Evolutionary conservation across 2,113 vertebrate genomes (phyloP), one percentile per base, ranked within the genome.

Genomic region (Poeciliopsis turrubarensis): DNA sequence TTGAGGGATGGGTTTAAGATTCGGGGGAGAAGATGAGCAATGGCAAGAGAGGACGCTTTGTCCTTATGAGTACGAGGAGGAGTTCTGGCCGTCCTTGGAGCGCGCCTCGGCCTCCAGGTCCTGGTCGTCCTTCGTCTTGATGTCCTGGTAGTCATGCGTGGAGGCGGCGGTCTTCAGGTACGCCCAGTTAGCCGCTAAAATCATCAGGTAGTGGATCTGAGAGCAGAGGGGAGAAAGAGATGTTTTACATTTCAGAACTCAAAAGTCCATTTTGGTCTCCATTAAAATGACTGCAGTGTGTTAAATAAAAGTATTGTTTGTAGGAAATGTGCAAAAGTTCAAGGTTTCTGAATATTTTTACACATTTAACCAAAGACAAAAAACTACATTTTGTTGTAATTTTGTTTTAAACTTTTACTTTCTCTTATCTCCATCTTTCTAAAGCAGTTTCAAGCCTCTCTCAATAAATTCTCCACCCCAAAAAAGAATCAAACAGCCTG

Each of bases 181-280:
- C 91, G 97, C 98, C 98, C 98, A 99, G 95, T 99, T 99, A 92
- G 98, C 97, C 80, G 96, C 95, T 94, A 99, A 91, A 94, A 99
- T 97, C 98, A 99, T 99, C 95, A 99, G 96, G 94, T 98, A 99
- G 95, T 99, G 98, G 93, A 99, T 96, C 98, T 99, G 95, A 61
- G 26, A 13, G 22, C 12, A 89, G 95, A 94, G 44, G 13, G 34
- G 78, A 37, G 77, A 44, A 77, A 29, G 47, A 8, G 19, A 25
- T 22, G 5, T 22, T 54, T 54, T 25, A 7, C 7, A 54, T 54
- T 54, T 54, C 1, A 25, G 22, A 54, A 54, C 7, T 54, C 15
- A 7, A 54, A 47, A 54, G 51, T 25, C 2, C 22, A 54, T 54
- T 54, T 54, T 25, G 9, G 22, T 54, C 1, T 25, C 6, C 19